Evolutionary conservation across 2,888 invertebrate genomes (phyloP).

Genomic region (Bhutanitis thaidina): DNA sequence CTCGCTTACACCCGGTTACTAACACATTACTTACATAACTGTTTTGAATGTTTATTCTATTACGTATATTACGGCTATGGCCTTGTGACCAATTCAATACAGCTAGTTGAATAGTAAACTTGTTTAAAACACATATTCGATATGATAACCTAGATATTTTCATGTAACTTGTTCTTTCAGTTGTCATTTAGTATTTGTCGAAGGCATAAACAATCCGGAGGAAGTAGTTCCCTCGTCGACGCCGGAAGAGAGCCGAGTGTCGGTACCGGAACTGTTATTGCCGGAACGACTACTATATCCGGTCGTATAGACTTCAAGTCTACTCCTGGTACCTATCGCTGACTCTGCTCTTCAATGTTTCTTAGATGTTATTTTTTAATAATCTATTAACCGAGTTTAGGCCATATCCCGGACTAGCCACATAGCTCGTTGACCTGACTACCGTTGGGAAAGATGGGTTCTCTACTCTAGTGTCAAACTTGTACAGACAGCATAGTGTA

Average conservation of each 20-base stretch:
- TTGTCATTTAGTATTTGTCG: slow-evolving; percentile 51
- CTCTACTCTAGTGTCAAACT: too few relatives aligned
- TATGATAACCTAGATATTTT: slow-evolving; percentile 10
- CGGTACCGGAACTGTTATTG: slow-evolving; percentile 76
- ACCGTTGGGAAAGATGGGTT: too few relatives aligned
- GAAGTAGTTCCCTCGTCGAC: slow-evolving; percentile 67
- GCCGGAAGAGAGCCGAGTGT: slow-evolving; percentile 72
- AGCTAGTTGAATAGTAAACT: neutral
- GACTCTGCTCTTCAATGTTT: neutral
- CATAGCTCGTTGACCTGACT: too few relatives aligned
- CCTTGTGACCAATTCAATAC: too few relatives aligned
- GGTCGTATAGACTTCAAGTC: slow-evolving; percentile 68
- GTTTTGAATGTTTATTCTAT: too few relatives aligned
- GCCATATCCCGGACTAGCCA: too few relatives aligned
- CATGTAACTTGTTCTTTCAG: slow-evolving; percentile 15
- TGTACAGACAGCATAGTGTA: too few relatives aligned
- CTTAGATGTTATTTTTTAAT: neutral
- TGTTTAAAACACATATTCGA: neutral
- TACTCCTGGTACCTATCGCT: slow-evolving; percentile 28
- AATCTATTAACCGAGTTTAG: too few relatives aligned
- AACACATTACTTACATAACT: too few relatives aligned
- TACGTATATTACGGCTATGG: too few relatives aligned
- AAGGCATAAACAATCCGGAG: slow-evolving; percentile 72
- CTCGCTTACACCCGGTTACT: too few relatives aligned
- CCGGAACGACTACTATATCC: slow-evolving; percentile 74